phyloP scores from a whole-genome alignment of 2,797 vertebrate species.

The Threskiornis aethiopicus region DNA sequence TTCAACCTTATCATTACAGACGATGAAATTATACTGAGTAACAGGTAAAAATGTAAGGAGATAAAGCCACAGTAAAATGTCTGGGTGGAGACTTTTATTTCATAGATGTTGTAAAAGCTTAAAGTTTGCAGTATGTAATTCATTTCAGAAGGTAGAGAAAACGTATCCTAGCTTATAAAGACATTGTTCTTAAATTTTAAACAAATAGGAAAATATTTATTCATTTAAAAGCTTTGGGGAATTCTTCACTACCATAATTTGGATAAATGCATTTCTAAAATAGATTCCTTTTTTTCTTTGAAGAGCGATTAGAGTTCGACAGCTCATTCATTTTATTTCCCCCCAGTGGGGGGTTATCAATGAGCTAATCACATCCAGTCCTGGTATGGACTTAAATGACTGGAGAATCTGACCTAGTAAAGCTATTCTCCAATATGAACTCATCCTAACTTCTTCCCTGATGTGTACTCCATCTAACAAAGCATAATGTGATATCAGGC shows the following conservation, averaged over 20 bases:
- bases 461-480: neutral
- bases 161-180: neutral
- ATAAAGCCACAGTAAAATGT: neutral
- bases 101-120: slow-evolving; percentile 9
- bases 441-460: neutral
- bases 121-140: neutral
- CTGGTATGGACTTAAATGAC: neutral
- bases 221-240: neutral
- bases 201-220: neutral
- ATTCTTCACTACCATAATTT: neutral
- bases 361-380: neutral
- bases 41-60: slow-evolving; percentile 45
- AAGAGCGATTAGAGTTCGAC: neutral
- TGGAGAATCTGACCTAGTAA: neutral
- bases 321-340: neutral
- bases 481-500: neutral
- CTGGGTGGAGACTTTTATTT: neutral
- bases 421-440: neutral
- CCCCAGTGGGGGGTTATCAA: neutral
- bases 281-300: neutral
- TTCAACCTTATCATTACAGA: slow-evolving; percentile 57
- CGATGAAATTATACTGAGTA: slow-evolving; percentile 51
- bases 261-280: neutral
- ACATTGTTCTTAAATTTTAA: neutral
- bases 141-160: neutral